Percentiles rank a stretch among this genome's conserved stretches.
Conservation (phyloP, 2,113 vertebrate genomes). For the Microtus pennsylvanicus region DNA sequence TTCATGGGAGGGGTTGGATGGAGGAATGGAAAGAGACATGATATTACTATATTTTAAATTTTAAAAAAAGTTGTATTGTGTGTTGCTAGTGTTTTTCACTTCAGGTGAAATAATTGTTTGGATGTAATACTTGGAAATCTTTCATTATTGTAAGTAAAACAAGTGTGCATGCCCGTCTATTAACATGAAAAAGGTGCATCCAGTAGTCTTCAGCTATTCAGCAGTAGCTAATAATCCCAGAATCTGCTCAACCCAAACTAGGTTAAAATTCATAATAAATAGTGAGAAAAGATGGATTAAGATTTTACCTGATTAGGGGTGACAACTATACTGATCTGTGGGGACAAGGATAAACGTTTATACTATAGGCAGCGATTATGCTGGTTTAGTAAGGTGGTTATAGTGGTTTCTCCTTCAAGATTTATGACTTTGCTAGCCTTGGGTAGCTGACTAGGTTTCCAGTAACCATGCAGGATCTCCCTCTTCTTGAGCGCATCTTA, state of each 20-base stretch:
- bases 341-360: not conserved
- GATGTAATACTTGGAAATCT: not conserved
- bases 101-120: not conserved
- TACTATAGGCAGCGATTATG: not conserved
- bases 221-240: not conserved
- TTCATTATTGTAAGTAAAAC: too few relatives aligned
- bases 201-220: not conserved
- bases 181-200: not conserved
- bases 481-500: not conserved
- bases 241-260: not conserved
- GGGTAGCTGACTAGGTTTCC: not conserved
- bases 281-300: not conserved
- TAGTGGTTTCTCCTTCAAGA: not conserved
- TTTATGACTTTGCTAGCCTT: not conserved
- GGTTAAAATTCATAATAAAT: not conserved
- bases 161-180: not conserved
- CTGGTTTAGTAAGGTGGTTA: not conserved
- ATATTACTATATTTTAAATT: not conserved
- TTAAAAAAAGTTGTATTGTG: not conserved
- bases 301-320: not conserved
- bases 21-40: not conserved
- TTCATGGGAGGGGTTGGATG: not conserved
- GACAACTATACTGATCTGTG: not conserved
- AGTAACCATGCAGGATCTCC: too few relatives aligned
- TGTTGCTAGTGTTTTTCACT: not conserved